These are phyloP conservation scores for Rhopalosiphum padi DNA, from an alignment of 1,140 invertebrate species.

Conservation along the genomic window DNA sequence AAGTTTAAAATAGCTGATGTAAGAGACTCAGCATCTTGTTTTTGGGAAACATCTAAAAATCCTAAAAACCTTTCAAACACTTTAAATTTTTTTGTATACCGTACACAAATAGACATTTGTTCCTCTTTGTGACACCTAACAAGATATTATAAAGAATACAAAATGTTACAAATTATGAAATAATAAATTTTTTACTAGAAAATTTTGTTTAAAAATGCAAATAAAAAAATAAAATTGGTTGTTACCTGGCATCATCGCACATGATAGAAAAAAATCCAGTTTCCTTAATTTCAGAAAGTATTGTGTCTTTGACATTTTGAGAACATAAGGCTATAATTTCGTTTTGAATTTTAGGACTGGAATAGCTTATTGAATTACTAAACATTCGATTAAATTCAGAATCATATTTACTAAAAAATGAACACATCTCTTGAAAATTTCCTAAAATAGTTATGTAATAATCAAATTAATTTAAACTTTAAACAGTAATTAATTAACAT, in stretches of 20 bases:
- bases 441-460: neutral
- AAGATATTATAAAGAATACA: too few species aligned
- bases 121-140: neutral
- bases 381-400: neutral
- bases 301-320: neutral
- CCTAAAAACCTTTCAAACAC: neutral
- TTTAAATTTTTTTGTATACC: neutral
- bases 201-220: neutral
- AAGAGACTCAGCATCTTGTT: neutral
- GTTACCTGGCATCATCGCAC: too few species aligned
- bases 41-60: neutral
- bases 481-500: neutral
- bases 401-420: slow-evolving; percentile 19
- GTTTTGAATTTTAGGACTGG: neutral
- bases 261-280: neutral
- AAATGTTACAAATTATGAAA: neutral
- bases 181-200: neutral
- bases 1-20: neutral
- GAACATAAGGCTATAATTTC: neutral
- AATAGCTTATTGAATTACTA: neutral
- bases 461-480: neutral
- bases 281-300: slow-evolving; percentile 7
- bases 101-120: neutral
- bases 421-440: slow-evolving; percentile 25
- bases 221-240: neutral